A percentile compares a stretch with the other conserved stretches of the same genome.
Evolutionary conservation across 2,797 vertebrate genomes (phyloP).

Genomic region (Pseudochirops cupreus): DNA sequence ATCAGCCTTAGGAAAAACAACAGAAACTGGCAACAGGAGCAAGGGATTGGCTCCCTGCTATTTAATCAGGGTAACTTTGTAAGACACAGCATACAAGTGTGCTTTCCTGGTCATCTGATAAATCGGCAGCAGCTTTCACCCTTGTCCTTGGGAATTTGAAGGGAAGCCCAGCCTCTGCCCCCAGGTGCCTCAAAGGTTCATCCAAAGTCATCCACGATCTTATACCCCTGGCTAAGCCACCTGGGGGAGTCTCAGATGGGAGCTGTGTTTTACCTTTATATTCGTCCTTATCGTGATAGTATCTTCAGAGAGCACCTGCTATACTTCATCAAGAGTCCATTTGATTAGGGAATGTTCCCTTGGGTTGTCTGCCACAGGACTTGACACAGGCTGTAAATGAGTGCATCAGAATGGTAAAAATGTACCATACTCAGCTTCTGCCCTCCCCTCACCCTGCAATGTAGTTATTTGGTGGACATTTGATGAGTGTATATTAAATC

Average conservation of each 20-base stretch:
- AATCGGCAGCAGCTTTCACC: not conserved
- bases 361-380: not conserved
- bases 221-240: not conserved
- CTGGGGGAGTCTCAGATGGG: not conserved
- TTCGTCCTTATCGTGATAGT: not conserved
- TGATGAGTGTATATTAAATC: not conserved
- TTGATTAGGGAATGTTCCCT: not conserved
- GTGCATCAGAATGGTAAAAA: not conserved
- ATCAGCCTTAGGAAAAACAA: not conserved
- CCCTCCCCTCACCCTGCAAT: not conserved
- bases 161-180: not conserved
- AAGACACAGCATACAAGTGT: not conserved
- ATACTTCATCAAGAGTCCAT: not conserved
- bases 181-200: not conserved
- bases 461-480: not conserved
- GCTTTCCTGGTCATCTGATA: not conserved
- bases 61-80: not conserved
- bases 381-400: not conserved
- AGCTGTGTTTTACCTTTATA: not conserved
- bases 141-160: not conserved
- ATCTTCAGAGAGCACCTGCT: not conserved
- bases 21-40: not conserved
- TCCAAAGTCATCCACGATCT: not conserved
- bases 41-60: not conserved
- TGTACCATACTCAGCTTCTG: fast-evolving